Evolutionary conservation across 1,140 invertebrate genomes (phyloP), one percentile per base, ranked within the genome.

Genomic region (Drosophila baimaii): DNA sequence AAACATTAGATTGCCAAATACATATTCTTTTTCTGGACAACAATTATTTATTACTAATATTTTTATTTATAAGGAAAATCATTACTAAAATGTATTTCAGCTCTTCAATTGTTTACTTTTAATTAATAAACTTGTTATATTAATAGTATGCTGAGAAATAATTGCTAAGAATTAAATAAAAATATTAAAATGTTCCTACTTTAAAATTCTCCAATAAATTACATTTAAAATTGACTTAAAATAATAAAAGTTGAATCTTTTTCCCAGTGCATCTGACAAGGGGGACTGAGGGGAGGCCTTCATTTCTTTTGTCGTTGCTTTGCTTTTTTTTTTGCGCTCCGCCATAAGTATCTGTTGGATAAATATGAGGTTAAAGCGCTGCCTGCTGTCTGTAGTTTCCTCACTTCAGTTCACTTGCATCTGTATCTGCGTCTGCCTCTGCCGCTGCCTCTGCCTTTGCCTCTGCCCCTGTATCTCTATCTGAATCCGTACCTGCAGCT

Each of bases 301-400:
- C 56, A 73, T 75, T 78, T 81, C 75, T 80, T 82, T 79, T 79
- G 80, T 83, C 71, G 77, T 64, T 62, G 58, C 58, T 72, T 54
- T 61, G 56, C 46, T 77, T 63, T 43, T 72, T 74, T 78, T 79
- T 85, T 81, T 85, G 69, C 65, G 62, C 65, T 69, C 27, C 75
- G 56, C 82, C 81, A 86, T 86, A 86, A 90, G 89, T 90, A 90
- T 90, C 81, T 89, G 90, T 90, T 90, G 89, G 90, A 89, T 91
- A 91, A 91, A 91, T 91, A 91, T 91, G 90, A 91, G 90, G 90
- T 91, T 91, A 91, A 91, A 90, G 64, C 81, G 84, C 81, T 90
- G 88, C 82, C 80, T 90, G 80, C 78, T 91, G 81, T 63, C 46
- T 56, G 62, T 73, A 51, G 75, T 59, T 56, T 70, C 76, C 63